A percentile compares a stretch with the other conserved stretches of the same genome.
These are phyloP conservation scores for Oxycera nigricornis DNA, from an alignment of 2,888 invertebrate genomes.

Conservation along the genomic window DNA sequence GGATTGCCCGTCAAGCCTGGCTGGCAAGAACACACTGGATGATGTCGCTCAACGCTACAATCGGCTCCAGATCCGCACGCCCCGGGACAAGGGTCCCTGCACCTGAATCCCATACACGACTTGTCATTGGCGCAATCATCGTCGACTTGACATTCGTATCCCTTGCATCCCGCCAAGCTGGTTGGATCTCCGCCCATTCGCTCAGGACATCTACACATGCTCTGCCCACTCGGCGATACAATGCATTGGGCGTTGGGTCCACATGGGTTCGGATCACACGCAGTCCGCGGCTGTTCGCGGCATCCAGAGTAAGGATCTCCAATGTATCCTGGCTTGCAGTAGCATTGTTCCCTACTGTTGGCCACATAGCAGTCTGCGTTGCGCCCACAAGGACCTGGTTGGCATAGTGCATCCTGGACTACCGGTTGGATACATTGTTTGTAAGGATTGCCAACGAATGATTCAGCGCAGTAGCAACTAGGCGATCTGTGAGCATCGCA, in stretches of 20 bases:
- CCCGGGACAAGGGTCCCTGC: slow-evolving; percentile 83
- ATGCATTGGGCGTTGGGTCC: slow-evolving; percentile 79
- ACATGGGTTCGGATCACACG: slow-evolving; percentile 82
- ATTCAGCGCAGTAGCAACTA: slow-evolving; percentile 85
- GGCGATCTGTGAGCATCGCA: slow-evolving; percentile 81
- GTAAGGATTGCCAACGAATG: slow-evolving; percentile 83
- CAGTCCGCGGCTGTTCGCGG: slow-evolving; percentile 70
- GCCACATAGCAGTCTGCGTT: slow-evolving; percentile 86
- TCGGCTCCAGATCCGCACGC: slow-evolving; percentile 78
- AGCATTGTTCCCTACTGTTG: slow-evolving; percentile 83
- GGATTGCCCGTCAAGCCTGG: slow-evolving; percentile 80
- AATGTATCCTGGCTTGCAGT: slow-evolving; percentile 75
- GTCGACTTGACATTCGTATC: slow-evolving; percentile 82
- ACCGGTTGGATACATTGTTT: slow-evolving; percentile 72
- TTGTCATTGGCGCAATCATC: slow-evolving; percentile 76
- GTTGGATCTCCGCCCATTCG: slow-evolving; percentile 81
- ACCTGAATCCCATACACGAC: slow-evolving; percentile 82
- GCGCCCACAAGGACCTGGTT: slow-evolving; percentile 82
- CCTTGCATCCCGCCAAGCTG: slow-evolving; percentile 73
- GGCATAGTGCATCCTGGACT: slow-evolving; percentile 71
- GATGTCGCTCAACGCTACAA: slow-evolving; percentile 79
- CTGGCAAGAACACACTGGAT: slow-evolving; percentile 80
- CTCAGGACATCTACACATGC: slow-evolving; percentile 75
- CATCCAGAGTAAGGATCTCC: slow-evolving; percentile 86
- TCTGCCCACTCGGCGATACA: slow-evolving; percentile 71